A percentile compares a stretch with the other conserved stretches of the same genome.
Evolutionary conservation across 2,888 invertebrate species (phyloP).

Genomic region (Nymphalis urticae): DNA sequence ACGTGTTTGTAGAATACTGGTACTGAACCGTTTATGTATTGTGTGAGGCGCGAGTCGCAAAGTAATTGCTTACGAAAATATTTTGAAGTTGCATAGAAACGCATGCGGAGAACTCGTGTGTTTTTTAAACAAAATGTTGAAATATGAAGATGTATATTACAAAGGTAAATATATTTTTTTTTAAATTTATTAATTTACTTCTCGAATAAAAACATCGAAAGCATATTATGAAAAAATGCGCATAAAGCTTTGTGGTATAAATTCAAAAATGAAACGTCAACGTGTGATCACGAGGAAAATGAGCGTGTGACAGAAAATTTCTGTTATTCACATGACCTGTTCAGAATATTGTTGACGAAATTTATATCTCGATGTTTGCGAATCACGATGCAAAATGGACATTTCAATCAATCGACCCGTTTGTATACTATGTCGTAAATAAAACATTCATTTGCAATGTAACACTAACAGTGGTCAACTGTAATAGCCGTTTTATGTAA

Average conservation of each 20-base stretch:
- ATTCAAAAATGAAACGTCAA: neutral
- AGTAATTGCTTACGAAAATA: no score
- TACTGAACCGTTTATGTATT: no score
- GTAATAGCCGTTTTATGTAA: neutral
- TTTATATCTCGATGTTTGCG: neutral
- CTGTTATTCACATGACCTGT: neutral
- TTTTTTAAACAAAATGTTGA: no score
- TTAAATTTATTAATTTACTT: no score
- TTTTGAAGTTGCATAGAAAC: no score
- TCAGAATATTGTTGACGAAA: slow-evolving; percentile 2
- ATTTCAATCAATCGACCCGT: neutral
- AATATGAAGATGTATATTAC: no score
- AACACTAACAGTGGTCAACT: neutral
- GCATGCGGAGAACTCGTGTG: no score
- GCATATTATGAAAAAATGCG: neutral
- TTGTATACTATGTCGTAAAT: neutral
- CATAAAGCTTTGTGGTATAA: neutral
- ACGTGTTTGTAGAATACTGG: no score
- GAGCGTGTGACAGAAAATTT: neutral
- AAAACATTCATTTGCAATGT: neutral
- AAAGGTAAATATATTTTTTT: no score
- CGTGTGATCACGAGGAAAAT: neutral
- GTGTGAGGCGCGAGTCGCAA: no score
- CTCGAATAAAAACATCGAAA: neutral
- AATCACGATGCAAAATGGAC: neutral